These are phyloP conservation scores for Macroglossus sobrinus DNA, from an alignment of 2,113 vertebrate species.

Conservation along the genomic window DNA sequence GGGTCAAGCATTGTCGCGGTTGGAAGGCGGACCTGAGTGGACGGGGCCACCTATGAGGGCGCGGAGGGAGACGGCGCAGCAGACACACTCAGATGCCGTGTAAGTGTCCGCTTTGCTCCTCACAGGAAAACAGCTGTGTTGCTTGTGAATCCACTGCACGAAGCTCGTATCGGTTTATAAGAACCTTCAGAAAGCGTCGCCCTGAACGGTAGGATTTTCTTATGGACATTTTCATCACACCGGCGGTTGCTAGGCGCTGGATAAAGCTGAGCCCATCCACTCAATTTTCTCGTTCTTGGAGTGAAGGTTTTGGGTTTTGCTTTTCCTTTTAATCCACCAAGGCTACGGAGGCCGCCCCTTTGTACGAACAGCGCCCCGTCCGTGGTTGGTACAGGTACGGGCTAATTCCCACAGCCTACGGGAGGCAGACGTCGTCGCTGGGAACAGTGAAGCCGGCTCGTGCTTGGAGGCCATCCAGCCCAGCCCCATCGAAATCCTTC, in stretches of 20 bases:
- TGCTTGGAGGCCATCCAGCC: not conserved
- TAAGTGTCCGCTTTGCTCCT: not conserved
- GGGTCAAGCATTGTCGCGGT: not conserved
- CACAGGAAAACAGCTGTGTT: conserved; percentile 33
- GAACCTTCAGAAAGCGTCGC: conserved; percentile 39
- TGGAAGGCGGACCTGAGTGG: not conserved
- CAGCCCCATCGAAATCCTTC: fast-evolving
- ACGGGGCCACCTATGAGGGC: not conserved
- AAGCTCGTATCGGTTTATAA: conserved; percentile 51
- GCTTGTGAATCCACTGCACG: not conserved
- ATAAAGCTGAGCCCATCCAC: not conserved
- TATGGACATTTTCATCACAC: not conserved
- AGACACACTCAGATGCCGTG: not conserved
- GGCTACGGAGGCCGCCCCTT: not conserved
- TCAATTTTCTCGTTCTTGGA: not conserved
- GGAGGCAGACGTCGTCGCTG: fast-evolving
- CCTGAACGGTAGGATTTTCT: conserved; percentile 43
- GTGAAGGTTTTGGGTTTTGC: not conserved
- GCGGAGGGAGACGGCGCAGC: not conserved
- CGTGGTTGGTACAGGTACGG: not conserved
- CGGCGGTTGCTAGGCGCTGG: not conserved
- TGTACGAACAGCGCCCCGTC: not conserved
- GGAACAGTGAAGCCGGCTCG: fast-evolving
- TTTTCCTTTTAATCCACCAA: not conserved
- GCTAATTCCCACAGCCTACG: not conserved